phyloP scores from a whole-genome alignment of 2,797 vertebrate genomes.

The Sandelia bainsii region DNA sequence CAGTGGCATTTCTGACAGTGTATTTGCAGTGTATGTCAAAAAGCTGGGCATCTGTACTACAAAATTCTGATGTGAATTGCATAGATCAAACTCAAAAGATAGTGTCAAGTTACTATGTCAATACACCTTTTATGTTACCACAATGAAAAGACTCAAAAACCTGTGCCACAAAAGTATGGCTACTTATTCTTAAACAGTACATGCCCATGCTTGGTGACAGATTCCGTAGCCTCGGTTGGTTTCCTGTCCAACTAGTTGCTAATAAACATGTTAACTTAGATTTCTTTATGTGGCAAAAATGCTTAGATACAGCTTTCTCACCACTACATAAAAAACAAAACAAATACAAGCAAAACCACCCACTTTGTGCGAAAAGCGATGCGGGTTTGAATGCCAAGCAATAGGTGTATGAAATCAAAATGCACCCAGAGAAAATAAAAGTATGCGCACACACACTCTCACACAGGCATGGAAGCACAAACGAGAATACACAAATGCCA shows the following conservation, averaged over 20 bases:
- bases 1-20: constrained; percentile 33
- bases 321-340: background rate
- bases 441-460: constrained; percentile 29
- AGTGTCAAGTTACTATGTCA: constrained; percentile 2
- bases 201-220: constrained; percentile 3
- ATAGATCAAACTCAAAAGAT: background rate
- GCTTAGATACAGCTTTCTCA: background rate
- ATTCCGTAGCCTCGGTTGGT: background rate
- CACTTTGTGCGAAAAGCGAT: constrained; percentile 33
- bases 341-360: constrained; percentile 29
- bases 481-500: constrained; percentile 71
- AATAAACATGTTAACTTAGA: background rate
- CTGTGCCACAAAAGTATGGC: background rate
- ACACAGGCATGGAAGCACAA: constrained; percentile 63
- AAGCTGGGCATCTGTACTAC: background rate
- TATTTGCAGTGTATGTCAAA: constrained; percentile 26
- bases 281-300: background rate
- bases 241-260: background rate
- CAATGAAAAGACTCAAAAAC: constrained; percentile 7
- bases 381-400: constrained; percentile 36
- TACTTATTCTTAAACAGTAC: constrained; percentile 4
- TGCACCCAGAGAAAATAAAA: constrained; percentile 43
- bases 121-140: background rate
- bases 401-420: constrained; percentile 42
- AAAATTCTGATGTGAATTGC: constrained; percentile 18